A percentile compares a stretch with the other conserved stretches of the same genome.
Conservation (phyloP, 2,888 invertebrate genomes). For the Drosophila mercatorum region DNA sequence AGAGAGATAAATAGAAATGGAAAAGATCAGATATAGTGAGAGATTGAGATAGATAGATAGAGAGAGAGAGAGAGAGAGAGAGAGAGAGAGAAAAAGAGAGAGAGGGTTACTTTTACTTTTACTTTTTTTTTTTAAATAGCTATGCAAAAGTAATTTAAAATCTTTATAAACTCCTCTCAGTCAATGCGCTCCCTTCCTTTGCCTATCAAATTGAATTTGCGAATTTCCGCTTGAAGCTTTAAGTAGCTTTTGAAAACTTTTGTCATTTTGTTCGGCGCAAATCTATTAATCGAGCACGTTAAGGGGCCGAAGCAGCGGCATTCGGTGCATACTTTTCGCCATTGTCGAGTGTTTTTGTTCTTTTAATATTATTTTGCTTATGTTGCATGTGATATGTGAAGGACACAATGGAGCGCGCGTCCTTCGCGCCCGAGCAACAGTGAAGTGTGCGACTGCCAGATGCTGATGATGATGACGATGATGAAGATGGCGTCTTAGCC, state of each 20-base stretch:
- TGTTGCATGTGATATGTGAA: constrained; percentile 44
- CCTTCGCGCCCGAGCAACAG: constrained; percentile 22
- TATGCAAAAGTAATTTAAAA: too few relatives aligned
- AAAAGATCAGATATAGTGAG: background rate
- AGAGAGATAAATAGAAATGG: background rate
- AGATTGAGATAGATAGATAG: too few relatives aligned
- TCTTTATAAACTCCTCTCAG: too few relatives aligned
- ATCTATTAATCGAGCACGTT: constrained; percentile 13
- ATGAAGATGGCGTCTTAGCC: constrained; percentile 33
- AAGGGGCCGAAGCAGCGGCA: constrained; percentile 10
- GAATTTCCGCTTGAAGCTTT: background rate
- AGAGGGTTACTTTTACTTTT: too few relatives aligned
- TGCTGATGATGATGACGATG: background rate
- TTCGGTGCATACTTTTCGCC: constrained; percentile 17
- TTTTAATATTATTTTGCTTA: constrained; percentile 28
- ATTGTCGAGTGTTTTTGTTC: background rate
- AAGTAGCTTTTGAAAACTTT: background rate
- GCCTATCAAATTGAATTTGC: background rate
- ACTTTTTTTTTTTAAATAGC: too few relatives aligned
- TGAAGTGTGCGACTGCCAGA: constrained; percentile 20
- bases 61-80: too few relatives aligned
- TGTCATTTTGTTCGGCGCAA: background rate
- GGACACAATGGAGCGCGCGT: constrained; percentile 31
- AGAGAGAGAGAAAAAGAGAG: too few relatives aligned
- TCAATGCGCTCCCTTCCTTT: background rate